Evolutionary conservation across 2,113 vertebrate species (phyloP).

Genomic region (Sebastes fasciatus): DNA sequence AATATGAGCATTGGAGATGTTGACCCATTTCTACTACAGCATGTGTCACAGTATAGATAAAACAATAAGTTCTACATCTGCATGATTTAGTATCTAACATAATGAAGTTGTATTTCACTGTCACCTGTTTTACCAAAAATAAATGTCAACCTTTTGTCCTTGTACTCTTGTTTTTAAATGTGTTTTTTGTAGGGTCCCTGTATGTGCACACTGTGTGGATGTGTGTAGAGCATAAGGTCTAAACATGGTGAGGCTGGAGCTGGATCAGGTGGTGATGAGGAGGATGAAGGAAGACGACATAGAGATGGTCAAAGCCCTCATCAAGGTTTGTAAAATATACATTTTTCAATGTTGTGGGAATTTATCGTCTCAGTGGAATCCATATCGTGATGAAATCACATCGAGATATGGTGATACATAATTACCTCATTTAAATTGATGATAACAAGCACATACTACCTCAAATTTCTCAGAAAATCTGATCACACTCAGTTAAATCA

Average conservation of each 20-base stretch:
- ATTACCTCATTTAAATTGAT: no score
- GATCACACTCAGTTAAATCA: no score
- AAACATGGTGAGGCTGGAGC: slow-evolving; percentile 83
- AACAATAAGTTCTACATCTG: neutral
- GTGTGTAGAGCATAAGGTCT: slow-evolving; percentile 18
- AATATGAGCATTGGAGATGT: no score
- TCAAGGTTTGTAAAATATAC: slow-evolving; percentile 77
- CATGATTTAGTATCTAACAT: neutral
- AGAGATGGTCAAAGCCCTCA: slow-evolving; percentile 83
- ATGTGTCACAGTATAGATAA: neutral
- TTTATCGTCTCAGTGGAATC: no score
- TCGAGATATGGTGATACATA: no score
- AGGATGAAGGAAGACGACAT: slow-evolving; percentile 86
- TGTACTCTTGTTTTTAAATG: neutral
- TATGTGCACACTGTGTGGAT: slow-evolving; percentile 24
- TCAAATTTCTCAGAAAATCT: no score
- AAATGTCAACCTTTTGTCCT: neutral
- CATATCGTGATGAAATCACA: no score
- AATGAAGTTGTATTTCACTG: neutral
- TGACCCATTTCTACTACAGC: neutral
- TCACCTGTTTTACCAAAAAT: neutral
- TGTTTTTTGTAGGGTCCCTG: slow-evolving; percentile 28
- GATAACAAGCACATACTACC: no score
- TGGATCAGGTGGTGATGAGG: slow-evolving; percentile 82
- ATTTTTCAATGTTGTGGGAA: no score